A percentile compares a stretch with the other conserved stretches of the same genome.
Evolutionary conservation across 1,140 invertebrate genomes (phyloP).

Genomic region (Pollicipes pollicipes): DNA sequence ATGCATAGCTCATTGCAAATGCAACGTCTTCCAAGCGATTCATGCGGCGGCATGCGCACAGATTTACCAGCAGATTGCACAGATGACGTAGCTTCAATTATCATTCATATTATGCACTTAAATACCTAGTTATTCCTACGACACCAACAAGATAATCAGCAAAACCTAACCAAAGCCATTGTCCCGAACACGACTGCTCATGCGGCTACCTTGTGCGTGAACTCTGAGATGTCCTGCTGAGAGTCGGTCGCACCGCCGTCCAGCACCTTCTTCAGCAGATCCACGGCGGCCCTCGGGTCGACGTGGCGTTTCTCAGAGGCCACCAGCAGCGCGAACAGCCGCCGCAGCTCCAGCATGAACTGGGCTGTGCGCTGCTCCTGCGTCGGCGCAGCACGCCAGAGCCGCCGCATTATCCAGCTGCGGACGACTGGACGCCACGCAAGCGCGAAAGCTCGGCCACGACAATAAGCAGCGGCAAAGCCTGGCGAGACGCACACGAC

Average conservation of each 20-base stretch:
- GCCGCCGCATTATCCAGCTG: background rate
- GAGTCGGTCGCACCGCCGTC: conserved; percentile 16
- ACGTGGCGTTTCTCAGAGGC: conserved; percentile 31
- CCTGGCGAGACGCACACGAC: background rate
- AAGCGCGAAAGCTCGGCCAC: too few relatives aligned
- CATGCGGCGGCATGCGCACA: too few relatives aligned
- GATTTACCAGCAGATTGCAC: too few relatives aligned
- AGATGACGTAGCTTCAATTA: too few relatives aligned
- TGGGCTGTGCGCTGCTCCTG: conserved; percentile 25
- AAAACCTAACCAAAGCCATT: too few relatives aligned
- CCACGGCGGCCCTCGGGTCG: conserved; percentile 31
- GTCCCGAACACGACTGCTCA: too few relatives aligned
- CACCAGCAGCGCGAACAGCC: conserved; percentile 32
- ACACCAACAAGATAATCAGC: too few relatives aligned
- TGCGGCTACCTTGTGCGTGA: conserved; percentile 35
- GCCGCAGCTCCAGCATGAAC: conserved; percentile 30
- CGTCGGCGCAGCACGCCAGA: conserved; percentile 9
- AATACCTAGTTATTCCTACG: too few relatives aligned
- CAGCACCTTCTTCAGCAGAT: conserved; percentile 24
- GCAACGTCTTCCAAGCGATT: too few relatives aligned
- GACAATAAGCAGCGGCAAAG: background rate
- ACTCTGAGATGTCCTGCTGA: conserved; percentile 34
- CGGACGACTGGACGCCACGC: background rate
- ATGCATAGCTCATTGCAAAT: too few relatives aligned
- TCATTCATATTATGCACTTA: too few relatives aligned